Percentiles rank a stretch among this genome's conserved stretches.
These are phyloP conservation scores for Hemibagrus wyckioides DNA, from an alignment of 2,113 vertebrate species.

Conservation along the genomic window DNA sequence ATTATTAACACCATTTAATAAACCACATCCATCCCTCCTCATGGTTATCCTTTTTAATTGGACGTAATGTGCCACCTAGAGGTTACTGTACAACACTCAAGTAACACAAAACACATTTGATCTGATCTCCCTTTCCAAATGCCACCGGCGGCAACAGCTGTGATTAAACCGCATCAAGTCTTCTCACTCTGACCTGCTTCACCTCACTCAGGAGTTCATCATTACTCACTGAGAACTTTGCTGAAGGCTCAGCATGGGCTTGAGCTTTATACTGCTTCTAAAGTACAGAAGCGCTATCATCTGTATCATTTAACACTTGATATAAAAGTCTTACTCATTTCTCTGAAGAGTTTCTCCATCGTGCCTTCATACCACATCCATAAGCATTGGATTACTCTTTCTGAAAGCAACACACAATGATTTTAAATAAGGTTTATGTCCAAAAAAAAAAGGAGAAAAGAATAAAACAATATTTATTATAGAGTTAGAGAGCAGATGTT, in stretches of 20 bases:
- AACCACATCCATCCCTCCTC: not conserved
- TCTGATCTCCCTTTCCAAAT: not conserved
- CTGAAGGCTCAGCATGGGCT: not conserved
- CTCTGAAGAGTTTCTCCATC: not conserved
- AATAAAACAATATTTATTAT: no score
- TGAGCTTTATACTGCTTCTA: no score
- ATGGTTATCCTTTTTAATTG: constrained; percentile 23
- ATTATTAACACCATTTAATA: constrained; percentile 62
- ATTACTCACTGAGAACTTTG: not conserved
- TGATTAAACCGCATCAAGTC: not conserved
- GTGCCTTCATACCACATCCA: not conserved
- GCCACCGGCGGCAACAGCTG: not conserved
- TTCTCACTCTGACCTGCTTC: not conserved
- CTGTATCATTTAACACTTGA: not conserved
- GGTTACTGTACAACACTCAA: constrained; percentile 22
- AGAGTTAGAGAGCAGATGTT: not conserved
- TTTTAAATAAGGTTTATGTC: not conserved
- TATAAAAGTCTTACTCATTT: not conserved
- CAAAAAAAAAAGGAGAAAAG: not conserved
- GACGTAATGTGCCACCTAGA: constrained; percentile 49
- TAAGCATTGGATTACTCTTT: not conserved
- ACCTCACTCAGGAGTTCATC: not conserved
- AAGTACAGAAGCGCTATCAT: not conserved
- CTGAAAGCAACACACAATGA: not conserved
- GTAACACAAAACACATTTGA: constrained; percentile 1